phyloP scores from a whole-genome alignment of 2,113 vertebrate species.

The Aplodontia rufa region DNA sequence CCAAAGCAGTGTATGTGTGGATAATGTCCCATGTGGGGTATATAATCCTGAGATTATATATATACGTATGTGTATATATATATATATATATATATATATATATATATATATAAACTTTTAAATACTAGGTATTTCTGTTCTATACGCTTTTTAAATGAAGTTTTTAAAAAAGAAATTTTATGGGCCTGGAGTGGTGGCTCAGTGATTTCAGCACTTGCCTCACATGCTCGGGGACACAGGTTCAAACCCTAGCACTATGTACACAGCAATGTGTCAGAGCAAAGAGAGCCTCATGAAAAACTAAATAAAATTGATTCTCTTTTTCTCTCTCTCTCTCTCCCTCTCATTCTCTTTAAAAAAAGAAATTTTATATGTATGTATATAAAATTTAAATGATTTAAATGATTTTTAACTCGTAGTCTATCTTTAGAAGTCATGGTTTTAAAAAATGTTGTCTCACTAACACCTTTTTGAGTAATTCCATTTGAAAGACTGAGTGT shows the following conservation, averaged over 20 bases:
- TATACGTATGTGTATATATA: background rate
- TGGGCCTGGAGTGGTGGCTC: too few species aligned
- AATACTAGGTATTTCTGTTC: background rate
- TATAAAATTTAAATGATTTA: too few species aligned
- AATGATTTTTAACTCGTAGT: background rate
- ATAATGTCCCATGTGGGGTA: background rate
- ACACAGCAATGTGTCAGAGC: too few species aligned
- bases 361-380: too few species aligned
- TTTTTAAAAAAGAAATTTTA: conserved; percentile 54
- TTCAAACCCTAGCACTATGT: too few species aligned
- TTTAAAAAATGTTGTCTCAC: conserved; percentile 23
- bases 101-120: background rate
- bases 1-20: background rate
- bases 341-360: too few species aligned
- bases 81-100: background rate
- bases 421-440: conserved; percentile 5
- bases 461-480: conserved; percentile 33
- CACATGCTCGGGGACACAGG: too few species aligned
- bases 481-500: conserved; percentile 25
- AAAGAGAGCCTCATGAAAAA: too few species aligned
- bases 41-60: background rate
- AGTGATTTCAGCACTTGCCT: too few species aligned
- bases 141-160: background rate
- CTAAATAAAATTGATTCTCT: too few species aligned
- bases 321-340: too few species aligned